Conservation (phyloP, 2,888 invertebrate genomes). For the Yponomeuta cagnagella region DNA sequence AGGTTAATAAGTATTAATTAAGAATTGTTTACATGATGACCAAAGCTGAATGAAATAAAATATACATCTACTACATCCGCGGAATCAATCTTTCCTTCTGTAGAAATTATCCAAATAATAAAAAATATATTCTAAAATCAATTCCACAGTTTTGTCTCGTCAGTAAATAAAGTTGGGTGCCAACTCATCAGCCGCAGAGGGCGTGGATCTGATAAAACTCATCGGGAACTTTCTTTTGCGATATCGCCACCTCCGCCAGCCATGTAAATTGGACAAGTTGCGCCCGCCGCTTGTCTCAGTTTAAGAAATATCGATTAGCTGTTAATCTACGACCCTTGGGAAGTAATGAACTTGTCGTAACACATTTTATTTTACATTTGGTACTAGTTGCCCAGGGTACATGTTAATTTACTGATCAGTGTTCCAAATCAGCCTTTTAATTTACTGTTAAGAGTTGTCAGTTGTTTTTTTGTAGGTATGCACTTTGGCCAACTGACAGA, state of each 20-base stretch:
- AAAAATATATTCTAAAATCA: background rate
- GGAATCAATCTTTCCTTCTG: too few relatives aligned
- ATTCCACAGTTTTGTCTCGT: background rate
- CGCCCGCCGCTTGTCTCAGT: constrained; percentile 55
- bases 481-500: too few relatives aligned
- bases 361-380: background rate
- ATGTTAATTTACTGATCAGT: too few relatives aligned
- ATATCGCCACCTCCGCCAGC: constrained; percentile 66
- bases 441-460: too few relatives aligned
- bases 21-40: too few relatives aligned
- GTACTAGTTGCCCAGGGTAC: background rate
- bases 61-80: too few relatives aligned
- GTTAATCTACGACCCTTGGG: constrained; percentile 37
- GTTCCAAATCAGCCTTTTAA: too few relatives aligned
- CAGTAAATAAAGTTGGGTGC: constrained; percentile 51
- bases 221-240: constrained; percentile 68
- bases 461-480: too few relatives aligned
- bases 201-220: constrained; percentile 70
- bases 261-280: constrained; percentile 73
- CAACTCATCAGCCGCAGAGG: constrained; percentile 70
- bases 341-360: background rate
- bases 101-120: too few relatives aligned
- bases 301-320: constrained; percentile 63
- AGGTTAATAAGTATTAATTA: too few relatives aligned
- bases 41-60: too few relatives aligned